phyloP scores from a whole-genome alignment of 1,140 invertebrate genomes.

The Caenorhabditis tropicalis region DNA sequence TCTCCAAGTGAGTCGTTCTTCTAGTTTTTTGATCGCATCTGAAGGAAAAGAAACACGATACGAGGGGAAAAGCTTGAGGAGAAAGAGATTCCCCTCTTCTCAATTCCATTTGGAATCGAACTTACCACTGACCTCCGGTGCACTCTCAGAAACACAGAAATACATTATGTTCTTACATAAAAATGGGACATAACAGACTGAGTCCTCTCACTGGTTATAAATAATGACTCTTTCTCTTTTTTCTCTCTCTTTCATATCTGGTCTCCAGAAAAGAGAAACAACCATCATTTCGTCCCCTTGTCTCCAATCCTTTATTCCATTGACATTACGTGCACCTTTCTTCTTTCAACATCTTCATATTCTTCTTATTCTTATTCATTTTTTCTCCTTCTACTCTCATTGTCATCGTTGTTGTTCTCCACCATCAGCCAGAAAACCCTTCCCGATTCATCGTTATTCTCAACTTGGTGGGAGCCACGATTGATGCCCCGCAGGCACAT shows the following conservation, averaged over 20 bases:
- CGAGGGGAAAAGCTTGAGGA: neutral
- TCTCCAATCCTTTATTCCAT: slow-evolving; percentile 39
- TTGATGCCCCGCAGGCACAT: slow-evolving; percentile 40
- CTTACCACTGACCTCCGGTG: slow-evolving; percentile 3
- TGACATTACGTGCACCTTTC: slow-evolving; percentile 42
- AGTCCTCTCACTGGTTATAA: slow-evolving; percentile 36
- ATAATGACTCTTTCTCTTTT: slow-evolving; percentile 28
- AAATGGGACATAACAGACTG: neutral
- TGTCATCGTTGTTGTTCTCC: neutral
- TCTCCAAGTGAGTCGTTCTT: slow-evolving; percentile 34
- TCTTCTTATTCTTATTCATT: neutral
- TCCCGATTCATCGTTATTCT: slow-evolving; percentile 3
- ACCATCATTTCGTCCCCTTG: slow-evolving; percentile 38
- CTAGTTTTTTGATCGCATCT: slow-evolving; percentile 16
- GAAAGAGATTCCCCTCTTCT: neutral
- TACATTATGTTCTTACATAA: neutral
- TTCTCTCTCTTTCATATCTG: slow-evolving; percentile 7
- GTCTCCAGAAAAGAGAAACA: slow-evolving; percentile 9
- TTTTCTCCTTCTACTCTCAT: neutral
- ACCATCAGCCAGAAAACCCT: neutral
- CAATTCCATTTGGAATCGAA: slow-evolving; percentile 33
- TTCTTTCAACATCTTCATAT: neutral
- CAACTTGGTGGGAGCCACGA: slow-evolving; percentile 11
- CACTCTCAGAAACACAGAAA: neutral
- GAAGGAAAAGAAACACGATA: slow-evolving; percentile 30